Evolutionary conservation across 2,888 invertebrate genomes (phyloP), one percentile per base, ranked within the genome.

Genomic region (Drosophila aldrichi): DNA sequence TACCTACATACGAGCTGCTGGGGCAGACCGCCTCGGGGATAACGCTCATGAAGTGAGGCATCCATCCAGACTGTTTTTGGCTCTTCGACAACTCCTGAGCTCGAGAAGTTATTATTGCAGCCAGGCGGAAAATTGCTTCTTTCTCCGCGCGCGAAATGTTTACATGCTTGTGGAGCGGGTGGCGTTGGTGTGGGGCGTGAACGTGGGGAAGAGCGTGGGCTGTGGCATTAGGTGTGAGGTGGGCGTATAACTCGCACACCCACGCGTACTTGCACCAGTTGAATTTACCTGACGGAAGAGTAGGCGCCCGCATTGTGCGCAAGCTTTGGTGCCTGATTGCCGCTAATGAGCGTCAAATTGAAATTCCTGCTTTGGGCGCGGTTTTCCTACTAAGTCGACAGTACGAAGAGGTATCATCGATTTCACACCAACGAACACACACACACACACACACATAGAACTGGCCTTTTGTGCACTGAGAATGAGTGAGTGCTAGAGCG

Each of bases 81-180:
- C 56, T 48, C 64, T 58, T 80, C 72, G 58, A 52, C 67, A 68
- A 58, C 61, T 51, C 32, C 29, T 46, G 29, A 51, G 74, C 66
- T 70, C 48, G 67, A 71, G 65, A 81, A 79, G 83, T 85, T 89
- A 82, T 87, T 82, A 81, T 68, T 70, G 88, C 83, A 89, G 57
- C 78, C 71, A 82, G 73, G 81, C 77, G 70, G 83, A 89, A 89
- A 89, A 89, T 89, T 83, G 89, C 79, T 87, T 89, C 79, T 80
- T 81, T 77, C 78, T 72, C 43, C 64, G 62, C 76, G 75, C 80
- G 77, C 65, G 79, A 77, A 83, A 71, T 77, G 78, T 73, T 78
- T 34, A 48, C 66, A 73, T 63, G 43, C 34, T 46, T 9, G 29
- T n/a, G n/a, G n/a, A 16, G 14, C 25, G 3, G 6, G 7, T 14